These are phyloP conservation scores for Pandemis corylana DNA, from an alignment of 2,888 invertebrate genomes.

Conservation along the genomic window DNA sequence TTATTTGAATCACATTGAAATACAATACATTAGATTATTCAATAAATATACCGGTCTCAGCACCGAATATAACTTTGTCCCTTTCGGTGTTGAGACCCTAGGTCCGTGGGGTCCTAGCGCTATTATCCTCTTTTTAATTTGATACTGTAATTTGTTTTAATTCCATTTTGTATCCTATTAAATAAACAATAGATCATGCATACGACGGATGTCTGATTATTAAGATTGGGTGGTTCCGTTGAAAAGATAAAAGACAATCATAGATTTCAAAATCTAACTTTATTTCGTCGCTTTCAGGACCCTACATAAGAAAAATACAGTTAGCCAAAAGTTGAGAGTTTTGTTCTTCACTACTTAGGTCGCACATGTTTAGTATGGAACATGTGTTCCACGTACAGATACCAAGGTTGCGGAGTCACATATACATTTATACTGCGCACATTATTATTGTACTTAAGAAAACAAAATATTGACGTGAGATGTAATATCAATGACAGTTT, in stretches of 20 bases:
- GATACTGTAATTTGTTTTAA: too few relatives aligned
- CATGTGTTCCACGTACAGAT: constrained; percentile 26
- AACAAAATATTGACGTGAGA: neutral
- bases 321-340: constrained; percentile 54
- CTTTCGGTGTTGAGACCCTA: too few relatives aligned
- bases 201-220: neutral
- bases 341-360: constrained; percentile 33
- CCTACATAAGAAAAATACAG: constrained; percentile 79
- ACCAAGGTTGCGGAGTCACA: constrained; percentile 36
- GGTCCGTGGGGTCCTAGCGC: too few relatives aligned
- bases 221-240: neutral
- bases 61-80: too few relatives aligned
- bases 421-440: constrained; percentile 24
- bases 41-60: too few relatives aligned
- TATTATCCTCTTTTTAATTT: too few relatives aligned
- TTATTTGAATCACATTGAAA: too few relatives aligned
- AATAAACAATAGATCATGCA: too few relatives aligned
- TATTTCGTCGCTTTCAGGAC: constrained; percentile 75
- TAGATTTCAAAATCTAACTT: constrained; percentile 68
- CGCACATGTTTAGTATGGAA: neutral
- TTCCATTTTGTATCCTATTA: too few relatives aligned
- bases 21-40: too few relatives aligned
- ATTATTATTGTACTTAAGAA: neutral
- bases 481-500: neutral
- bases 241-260: constrained; percentile 52